phyloP scores from a whole-genome alignment of 92 coral and sea anemone genomes.

The Epizoanthus illoricatus region DNA sequence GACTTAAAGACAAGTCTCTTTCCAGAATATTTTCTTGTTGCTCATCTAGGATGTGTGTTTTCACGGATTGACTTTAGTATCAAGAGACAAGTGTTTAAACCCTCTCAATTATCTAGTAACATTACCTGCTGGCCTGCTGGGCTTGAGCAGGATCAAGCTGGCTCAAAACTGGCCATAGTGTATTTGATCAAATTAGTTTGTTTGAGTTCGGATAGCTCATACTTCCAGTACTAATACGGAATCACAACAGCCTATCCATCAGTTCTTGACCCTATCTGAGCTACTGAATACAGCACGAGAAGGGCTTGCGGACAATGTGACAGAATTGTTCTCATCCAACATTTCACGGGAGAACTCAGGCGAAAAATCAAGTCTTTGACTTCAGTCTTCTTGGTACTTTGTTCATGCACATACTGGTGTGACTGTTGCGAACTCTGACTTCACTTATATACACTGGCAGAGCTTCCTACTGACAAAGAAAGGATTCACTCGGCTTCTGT shows the following conservation, averaged over 20 bases:
- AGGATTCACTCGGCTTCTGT: too few species aligned
- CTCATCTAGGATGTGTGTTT: neutral
- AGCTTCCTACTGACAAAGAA: too few species aligned
- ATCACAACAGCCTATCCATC: neutral
- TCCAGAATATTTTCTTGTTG: neutral
- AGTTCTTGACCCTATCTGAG: neutral
- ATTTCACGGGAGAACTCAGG: too few species aligned
- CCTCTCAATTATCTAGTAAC: slow-evolving; percentile 12
- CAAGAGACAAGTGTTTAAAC: neutral
- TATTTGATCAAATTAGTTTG: slow-evolving; percentile 42
- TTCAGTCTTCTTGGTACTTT: too few species aligned
- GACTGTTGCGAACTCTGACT: too few species aligned
- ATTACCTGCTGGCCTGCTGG: slow-evolving; percentile 14
- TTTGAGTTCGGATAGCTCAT: slow-evolving; percentile 35
- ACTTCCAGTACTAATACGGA: neutral
- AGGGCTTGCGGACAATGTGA: too few species aligned
- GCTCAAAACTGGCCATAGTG: slow-evolving; percentile 20
- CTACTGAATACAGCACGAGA: too few species aligned
- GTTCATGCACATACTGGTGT: too few species aligned
- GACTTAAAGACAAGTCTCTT: neutral
- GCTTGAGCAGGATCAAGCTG: slow-evolving; percentile 38
- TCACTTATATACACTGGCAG: too few species aligned
- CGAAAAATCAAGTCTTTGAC: too few species aligned
- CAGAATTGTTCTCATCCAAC: too few species aligned
- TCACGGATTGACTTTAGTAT: neutral